A percentile compares a stretch with the other conserved stretches of the same genome.
Evolutionary conservation across 2,797 vertebrate species (phyloP).

Genomic region (Rhadinocentrus ornatus): DNA sequence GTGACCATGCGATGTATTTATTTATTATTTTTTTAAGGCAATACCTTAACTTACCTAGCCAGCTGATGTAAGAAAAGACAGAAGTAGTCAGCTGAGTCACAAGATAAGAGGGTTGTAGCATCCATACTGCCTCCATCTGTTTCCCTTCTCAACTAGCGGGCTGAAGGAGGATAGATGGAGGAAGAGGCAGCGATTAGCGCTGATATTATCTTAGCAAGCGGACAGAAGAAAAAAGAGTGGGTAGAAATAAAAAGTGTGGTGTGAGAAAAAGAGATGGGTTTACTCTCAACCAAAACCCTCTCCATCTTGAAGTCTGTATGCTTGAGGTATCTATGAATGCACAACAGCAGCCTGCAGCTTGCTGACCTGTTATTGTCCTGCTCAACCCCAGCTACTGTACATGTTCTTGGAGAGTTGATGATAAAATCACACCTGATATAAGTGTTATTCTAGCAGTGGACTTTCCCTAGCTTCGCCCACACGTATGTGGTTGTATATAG

Average conservation of each 20-base stretch:
- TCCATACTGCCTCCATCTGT: constrained; percentile 44
- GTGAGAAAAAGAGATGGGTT: constrained; percentile 61
- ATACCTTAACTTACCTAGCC: constrained; percentile 37
- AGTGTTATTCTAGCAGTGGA: constrained; percentile 67
- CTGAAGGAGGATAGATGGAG: constrained; percentile 49
- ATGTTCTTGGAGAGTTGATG: constrained; percentile 55
- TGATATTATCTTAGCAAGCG: constrained; percentile 54
- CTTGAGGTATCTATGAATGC: constrained; percentile 28
- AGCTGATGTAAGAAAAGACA: constrained; percentile 25
- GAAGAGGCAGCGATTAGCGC: constrained; percentile 61
- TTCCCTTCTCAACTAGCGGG: constrained; percentile 25
- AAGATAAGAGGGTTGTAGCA: constrained; percentile 18
- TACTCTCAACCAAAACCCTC: constrained; percentile 43
- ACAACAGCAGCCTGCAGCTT: constrained; percentile 9
- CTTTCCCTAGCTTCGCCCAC: constrained; percentile 50
- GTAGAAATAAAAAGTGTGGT: constrained; percentile 58
- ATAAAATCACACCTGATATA: constrained; percentile 75
- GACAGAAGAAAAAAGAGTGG: constrained; percentile 44
- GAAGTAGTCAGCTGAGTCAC: constrained; percentile 20
- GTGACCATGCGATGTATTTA: constrained; percentile 22
- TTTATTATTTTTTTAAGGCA: constrained; percentile 30
- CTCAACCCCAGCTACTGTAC: constrained; percentile 26
- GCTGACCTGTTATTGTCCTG: constrained; percentile 9
- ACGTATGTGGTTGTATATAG: constrained; percentile 33
- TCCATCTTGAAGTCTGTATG: constrained; percentile 25